phyloP scores from a whole-genome alignment of 2,113 vertebrate genomes.

The Vireo altiloquus region DNA sequence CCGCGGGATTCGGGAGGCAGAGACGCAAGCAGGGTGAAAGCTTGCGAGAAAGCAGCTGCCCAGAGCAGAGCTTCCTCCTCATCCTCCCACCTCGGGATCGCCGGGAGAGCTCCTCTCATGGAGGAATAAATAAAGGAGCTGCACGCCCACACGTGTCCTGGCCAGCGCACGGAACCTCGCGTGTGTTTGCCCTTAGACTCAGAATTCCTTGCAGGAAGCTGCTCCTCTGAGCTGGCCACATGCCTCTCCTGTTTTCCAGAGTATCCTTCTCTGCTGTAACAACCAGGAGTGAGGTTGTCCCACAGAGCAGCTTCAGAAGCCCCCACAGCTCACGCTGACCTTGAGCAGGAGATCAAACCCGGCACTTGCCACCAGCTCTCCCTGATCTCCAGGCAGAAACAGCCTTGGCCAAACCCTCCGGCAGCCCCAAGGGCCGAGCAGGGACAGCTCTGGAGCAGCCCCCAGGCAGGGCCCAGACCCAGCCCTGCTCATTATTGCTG shows the following conservation, averaged over 20 bases:
- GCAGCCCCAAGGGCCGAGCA: fast-evolving
- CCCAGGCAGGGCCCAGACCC: not conserved
- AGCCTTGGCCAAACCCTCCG: fast-evolving
- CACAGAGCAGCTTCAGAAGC: not conserved
- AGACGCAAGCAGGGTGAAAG: not conserved
- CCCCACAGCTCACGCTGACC: not conserved
- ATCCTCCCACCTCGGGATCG: not conserved
- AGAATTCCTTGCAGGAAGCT: not conserved
- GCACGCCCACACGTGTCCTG: not conserved
- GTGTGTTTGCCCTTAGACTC: not conserved
- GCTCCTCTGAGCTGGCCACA: not conserved
- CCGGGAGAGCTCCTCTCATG: fast-evolving
- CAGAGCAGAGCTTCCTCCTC: not conserved
- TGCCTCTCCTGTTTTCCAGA: not conserved
- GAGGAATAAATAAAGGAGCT: not conserved
- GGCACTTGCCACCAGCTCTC: fast-evolving
- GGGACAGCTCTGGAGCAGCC: not conserved
- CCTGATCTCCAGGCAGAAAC: not conserved
- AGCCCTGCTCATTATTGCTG: not conserved
- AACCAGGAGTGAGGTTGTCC: not conserved
- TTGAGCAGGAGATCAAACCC: not conserved
- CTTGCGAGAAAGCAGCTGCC: not conserved
- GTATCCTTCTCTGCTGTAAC: too few relatives aligned
- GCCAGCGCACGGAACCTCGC: fast-evolving
- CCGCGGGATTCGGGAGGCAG: not conserved